phyloP scores from a whole-genome alignment of 2,888 invertebrate species.

The Lycocerus yunnanus region DNA sequence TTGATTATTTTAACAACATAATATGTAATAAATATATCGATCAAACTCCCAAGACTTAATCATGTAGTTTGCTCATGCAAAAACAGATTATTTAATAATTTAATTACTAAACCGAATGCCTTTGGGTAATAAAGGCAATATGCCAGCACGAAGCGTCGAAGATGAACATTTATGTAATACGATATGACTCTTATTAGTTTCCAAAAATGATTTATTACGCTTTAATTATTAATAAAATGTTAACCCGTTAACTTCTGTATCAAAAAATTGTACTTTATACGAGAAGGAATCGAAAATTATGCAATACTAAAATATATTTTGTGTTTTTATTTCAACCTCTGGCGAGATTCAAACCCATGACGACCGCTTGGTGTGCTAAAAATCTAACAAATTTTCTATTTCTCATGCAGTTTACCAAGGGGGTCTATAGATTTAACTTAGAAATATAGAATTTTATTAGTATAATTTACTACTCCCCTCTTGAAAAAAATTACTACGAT shows the following conservation, averaged over 20 bases:
- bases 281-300: not conserved
- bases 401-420: too few species aligned
- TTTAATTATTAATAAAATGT: not conserved
- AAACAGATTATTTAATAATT: constrained; percentile 21
- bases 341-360: not conserved
- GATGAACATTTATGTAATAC: not conserved
- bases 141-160: not conserved
- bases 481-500: too few species aligned
- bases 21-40: constrained; percentile 12
- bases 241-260: not conserved
- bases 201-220: not conserved
- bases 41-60: constrained; percentile 15
- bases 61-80: constrained; percentile 12
- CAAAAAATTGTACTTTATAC: not conserved
- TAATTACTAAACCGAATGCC: constrained; percentile 8
- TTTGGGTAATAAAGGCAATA: constrained; percentile 1
- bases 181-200: not conserved
- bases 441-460: too few species aligned
- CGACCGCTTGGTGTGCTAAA: too few species aligned
- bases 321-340: not conserved
- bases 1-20: constrained; percentile 17
- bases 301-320: too few species aligned
- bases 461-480: too few species aligned
- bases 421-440: too few species aligned
- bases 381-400: too few species aligned